Base-by-base conservation (phyloP, 2,888 invertebrate species). In the Rambutsinella grinnellia region DNA sequence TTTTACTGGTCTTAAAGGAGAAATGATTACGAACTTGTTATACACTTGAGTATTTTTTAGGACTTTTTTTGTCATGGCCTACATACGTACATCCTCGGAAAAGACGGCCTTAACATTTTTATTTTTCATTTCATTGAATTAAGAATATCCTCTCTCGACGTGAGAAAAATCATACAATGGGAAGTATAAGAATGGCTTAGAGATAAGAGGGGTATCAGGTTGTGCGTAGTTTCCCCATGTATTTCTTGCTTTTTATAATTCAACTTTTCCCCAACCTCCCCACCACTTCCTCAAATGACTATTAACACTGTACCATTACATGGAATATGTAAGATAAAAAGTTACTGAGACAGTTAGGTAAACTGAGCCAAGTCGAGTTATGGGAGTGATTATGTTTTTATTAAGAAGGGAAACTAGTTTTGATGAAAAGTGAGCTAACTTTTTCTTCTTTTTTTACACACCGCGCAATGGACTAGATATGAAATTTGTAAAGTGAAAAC, bases 101-200 rank as follows among this genome's bases (percentile, higher is more conserved):
- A 36, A 36, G 36, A 36, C 36, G 36, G 36, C 36, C 69, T 69
- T 69, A 36, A 28, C 15, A 28, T 36, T 56, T 66, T 56, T 44
- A 28, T 36, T 56, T 66, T 56, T 44, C 56, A 36, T 24, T 60
- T 27, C 36, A 47, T 62, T 62, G 47, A 54, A 70, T 70, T n/a
- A n/a, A n/a, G n/a, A n/a, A n/a, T n/a, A n/a, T 36, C 6, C 13
- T 36, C 36, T 36, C 36, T 36, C 36, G 36, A 36, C 13, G 36
- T 36, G 13, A 5, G n/a, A n/a, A n/a, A n/a, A n/a, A n/a, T n/a
- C n/a, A n/a, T n/a, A n/a, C n/a, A n/a, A n/a, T n/a, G n/a, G n/a
- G n/a, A n/a, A n/a, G n/a, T n/a, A n/a, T n/a, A n/a, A n/a, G n/a
- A n/a, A n/a, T n/a, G n/a, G n/a, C n/a, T n/a, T n/a, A n/a, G n/a